A percentile compares a stretch with the other conserved stretches of the same genome.
Conservation (phyloP, 1,140 invertebrate genomes). For the Xylocopa sonorina region DNA sequence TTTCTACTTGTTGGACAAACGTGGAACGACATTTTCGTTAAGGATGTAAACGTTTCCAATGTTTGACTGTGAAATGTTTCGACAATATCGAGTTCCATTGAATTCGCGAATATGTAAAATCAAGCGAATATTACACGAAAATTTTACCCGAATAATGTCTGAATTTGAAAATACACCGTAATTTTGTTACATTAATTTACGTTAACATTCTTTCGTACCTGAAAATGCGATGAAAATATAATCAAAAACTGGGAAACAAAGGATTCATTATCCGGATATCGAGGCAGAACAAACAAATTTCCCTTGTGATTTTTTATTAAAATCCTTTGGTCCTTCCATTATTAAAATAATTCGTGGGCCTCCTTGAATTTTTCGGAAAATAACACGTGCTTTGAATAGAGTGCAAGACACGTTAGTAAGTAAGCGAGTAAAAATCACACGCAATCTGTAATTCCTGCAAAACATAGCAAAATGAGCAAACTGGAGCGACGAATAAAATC, state of each 20-base stretch:
- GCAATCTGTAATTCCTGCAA: neutral
- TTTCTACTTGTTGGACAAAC: neutral
- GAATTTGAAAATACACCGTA: neutral
- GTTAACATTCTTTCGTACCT: neutral
- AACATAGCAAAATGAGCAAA: neutral
- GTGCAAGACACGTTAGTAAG: too few species aligned
- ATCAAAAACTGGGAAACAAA: constrained; percentile 13
- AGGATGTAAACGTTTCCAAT: neutral
- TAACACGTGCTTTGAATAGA: neutral
- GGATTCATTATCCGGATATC: neutral
- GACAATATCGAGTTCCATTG: neutral
- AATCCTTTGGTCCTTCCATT: neutral
- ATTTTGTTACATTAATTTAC: neutral
- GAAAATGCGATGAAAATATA: neutral
- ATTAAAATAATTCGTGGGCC: constrained; percentile 19
- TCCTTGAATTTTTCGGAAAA: constrained; percentile 8
- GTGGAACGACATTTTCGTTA: too few species aligned
- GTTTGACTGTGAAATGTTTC: neutral
- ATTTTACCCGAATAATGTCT: too few species aligned
- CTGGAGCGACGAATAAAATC: neutral
- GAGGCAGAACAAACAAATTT: neutral
- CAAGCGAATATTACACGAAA: neutral
- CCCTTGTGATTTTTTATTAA: neutral
- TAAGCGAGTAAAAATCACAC: neutral
- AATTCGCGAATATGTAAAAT: neutral